phyloP scores from a whole-genome alignment of 2,888 invertebrate genomes.

The Hybos culiciformis region DNA sequence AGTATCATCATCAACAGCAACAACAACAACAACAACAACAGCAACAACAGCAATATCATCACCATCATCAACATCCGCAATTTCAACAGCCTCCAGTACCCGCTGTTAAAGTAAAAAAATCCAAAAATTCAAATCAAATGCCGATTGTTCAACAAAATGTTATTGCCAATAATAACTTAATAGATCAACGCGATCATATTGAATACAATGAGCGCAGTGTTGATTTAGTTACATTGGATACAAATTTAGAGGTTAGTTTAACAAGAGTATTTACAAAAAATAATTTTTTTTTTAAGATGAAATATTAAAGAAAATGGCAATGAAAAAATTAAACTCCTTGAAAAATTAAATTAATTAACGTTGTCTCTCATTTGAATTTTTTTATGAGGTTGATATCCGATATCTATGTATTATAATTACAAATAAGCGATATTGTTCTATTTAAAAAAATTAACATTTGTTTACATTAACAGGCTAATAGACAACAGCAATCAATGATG shows the following conservation, averaged over 20 bases:
- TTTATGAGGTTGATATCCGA: too few species aligned
- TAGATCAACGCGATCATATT: slow-evolving; percentile 11
- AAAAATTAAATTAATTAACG: too few species aligned
- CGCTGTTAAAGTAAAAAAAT: slow-evolving; percentile 22
- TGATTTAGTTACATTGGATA: slow-evolving; percentile 12
- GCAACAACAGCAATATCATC: slow-evolving; percentile 19
- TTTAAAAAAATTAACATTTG: background rate
- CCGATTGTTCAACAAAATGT: slow-evolving; percentile 14
- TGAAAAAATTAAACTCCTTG: too few species aligned
- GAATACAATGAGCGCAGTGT: slow-evolving; percentile 4
- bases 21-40: slow-evolving; percentile 33
- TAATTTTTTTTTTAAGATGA: background rate
- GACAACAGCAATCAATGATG: slow-evolving; percentile 30
- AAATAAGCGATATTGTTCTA: too few species aligned
- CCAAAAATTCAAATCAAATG: slow-evolving; percentile 30
- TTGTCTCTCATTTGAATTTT: too few species aligned
- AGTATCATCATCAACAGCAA: slow-evolving; percentile 36
- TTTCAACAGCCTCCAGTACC: slow-evolving; percentile 22
- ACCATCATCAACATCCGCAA: slow-evolving; percentile 20
- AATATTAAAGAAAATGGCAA: too few species aligned
- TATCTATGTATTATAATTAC: too few species aligned
- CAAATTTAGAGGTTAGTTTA: slow-evolving; percentile 12
- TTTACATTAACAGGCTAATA: slow-evolving; percentile 24
- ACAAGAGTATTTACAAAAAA: background rate
- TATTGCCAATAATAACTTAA: slow-evolving; percentile 16